Evolutionary conservation across 2,888 invertebrate species (phyloP).

Genomic region (Tetranychus truncatus): DNA sequence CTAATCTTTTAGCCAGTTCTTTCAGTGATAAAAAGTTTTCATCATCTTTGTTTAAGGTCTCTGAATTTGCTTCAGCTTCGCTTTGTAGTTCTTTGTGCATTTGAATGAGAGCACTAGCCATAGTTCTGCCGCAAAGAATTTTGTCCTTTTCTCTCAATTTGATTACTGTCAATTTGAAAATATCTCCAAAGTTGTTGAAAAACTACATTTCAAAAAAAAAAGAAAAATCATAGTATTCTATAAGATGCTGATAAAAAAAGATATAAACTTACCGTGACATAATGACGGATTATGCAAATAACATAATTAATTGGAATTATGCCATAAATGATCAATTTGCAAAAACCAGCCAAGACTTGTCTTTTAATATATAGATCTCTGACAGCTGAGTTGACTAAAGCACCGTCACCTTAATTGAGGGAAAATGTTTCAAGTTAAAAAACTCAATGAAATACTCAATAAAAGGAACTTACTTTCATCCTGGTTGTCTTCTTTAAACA

Average conservation of each 20-base stretch:
- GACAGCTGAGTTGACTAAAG: conserved; percentile 14
- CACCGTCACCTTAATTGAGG: conserved; percentile 44
- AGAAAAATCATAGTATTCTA: background rate
- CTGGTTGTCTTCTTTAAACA: background rate
- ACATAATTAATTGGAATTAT: conserved; percentile 79
- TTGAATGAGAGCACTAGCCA: conserved; percentile 74
- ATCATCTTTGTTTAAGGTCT: conserved; percentile 34
- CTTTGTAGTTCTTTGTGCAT: conserved; percentile 55
- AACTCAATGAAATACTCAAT: too few species aligned
- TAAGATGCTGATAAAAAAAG: background rate
- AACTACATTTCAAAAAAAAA: conserved; percentile 24
- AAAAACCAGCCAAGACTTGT: conserved; percentile 87
- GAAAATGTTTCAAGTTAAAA: conserved; percentile 12
- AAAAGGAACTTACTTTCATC: too few species aligned
- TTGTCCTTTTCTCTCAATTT: conserved; percentile 96
- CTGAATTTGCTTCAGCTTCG: conserved; percentile 41
- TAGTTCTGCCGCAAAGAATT: conserved; percentile 79
- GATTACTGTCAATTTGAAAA: conserved; percentile 75
- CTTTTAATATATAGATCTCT: conserved; percentile 74
- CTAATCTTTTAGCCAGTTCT: conserved; percentile 90
- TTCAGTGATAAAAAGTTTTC: conserved; percentile 77
- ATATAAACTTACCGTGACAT: conserved; percentile 54
- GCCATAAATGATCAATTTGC: conserved; percentile 93
- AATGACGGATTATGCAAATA: conserved; percentile 87
- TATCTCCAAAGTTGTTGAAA: conserved; percentile 30